A percentile compares a stretch with the other conserved stretches of the same genome.
These are phyloP conservation scores for Trichonephila clavipes DNA, from an alignment of 1,140 invertebrate species.

Conservation along the genomic window DNA sequence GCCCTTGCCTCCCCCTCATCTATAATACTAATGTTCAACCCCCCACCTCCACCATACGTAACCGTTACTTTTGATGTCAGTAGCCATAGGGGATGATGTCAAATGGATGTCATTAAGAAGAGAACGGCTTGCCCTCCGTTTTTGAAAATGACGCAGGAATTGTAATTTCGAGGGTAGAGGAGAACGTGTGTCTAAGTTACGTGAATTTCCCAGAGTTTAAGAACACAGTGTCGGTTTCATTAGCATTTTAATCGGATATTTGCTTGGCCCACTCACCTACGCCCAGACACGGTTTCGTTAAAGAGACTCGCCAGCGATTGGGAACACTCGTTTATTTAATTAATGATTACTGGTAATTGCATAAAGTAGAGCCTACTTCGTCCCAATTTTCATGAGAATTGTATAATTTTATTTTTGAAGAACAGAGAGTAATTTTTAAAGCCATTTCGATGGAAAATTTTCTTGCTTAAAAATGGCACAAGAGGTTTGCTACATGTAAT, in stretches of 20 bases:
- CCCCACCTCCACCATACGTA: slow-evolving; percentile 52
- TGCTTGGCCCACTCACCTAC: neutral
- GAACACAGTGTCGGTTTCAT: slow-evolving; percentile 34
- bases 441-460: neutral
- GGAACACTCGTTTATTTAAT: neutral
- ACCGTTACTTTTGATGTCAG: slow-evolving; percentile 75
- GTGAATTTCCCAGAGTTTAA: neutral
- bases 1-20: slow-evolving; percentile 15
- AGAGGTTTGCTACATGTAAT: neutral
- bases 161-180: slow-evolving; percentile 44
- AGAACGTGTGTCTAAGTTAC: neutral
- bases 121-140: slow-evolving; percentile 52
- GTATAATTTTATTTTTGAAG: neutral
- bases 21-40: slow-evolving; percentile 63
- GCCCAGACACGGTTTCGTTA: neutral
- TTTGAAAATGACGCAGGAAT: slow-evolving; percentile 66
- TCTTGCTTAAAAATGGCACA: neutral
- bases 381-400: neutral
- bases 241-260: slow-evolving; percentile 69
- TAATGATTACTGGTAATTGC: neutral
- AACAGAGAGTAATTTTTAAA: neutral
- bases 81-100: slow-evolving; percentile 75
- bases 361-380: neutral
- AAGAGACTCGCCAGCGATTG: neutral
- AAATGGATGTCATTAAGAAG: slow-evolving; percentile 74